Percentiles rank a stretch among this genome's conserved stretches.
These are phyloP conservation scores for Trichomycterus rosablanca DNA, from an alignment of 2,113 vertebrate genomes.

Conservation along the genomic window DNA sequence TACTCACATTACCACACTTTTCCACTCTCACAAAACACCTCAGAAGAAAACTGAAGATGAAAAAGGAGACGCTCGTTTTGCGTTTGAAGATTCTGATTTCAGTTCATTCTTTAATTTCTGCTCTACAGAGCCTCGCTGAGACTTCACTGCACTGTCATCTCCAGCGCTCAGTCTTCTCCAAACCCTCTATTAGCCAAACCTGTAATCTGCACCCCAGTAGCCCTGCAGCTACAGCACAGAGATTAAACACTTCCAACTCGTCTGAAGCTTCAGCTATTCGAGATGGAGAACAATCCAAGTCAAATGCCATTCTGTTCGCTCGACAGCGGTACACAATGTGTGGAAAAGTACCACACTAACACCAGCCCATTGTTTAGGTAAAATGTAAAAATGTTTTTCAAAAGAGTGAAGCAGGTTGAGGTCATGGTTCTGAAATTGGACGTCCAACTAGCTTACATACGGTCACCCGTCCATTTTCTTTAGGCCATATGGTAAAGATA, in stretches of 20 bases:
- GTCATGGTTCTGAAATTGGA: no score
- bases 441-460: no score
- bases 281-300: no score
- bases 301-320: no score
- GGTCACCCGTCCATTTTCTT: no score
- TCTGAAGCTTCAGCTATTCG: neutral
- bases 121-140: conserved; percentile 13
- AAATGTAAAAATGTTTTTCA: neutral
- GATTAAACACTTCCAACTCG: neutral
- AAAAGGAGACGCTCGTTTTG: conserved; percentile 10
- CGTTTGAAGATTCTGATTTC: neutral
- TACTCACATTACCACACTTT: no score
- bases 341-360: no score
- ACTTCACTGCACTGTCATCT: conserved; percentile 25
- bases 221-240: conserved; percentile 12
- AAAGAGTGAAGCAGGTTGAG: no score
- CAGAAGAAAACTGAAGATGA: conserved; percentile 2
- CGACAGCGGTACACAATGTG: no score
- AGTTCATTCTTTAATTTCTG: conserved; percentile 4
- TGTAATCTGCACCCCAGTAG: conserved; percentile 41
- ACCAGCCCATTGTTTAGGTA: no score
- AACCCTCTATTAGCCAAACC: conserved; percentile 42
- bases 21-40: neutral
- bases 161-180: conserved; percentile 29
- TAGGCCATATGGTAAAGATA: no score